These are phyloP conservation scores for Pardosa pseudoannulata DNA, from an alignment of 2,888 invertebrate species.

Conservation along the genomic window DNA sequence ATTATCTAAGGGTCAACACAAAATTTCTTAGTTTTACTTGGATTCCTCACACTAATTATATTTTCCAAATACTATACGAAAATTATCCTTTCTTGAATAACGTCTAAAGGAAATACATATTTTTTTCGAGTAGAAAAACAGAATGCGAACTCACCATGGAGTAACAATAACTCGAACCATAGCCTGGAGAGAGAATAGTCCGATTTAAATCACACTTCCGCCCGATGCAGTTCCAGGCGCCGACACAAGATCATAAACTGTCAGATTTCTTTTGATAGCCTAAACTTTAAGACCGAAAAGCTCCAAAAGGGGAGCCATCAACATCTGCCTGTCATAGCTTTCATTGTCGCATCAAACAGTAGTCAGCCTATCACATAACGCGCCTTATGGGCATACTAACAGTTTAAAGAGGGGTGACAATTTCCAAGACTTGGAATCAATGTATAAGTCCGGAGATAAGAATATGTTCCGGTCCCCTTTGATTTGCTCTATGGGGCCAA, in stretches of 20 bases:
- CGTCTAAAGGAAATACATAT: too few relatives aligned
- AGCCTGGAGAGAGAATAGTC: not conserved
- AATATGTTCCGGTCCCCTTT: conserved; percentile 48
- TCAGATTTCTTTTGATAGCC: conserved; percentile 57
- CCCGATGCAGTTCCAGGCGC: conserved; percentile 29
- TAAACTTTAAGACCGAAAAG: conserved; percentile 36
- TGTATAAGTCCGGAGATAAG: conserved; percentile 45
- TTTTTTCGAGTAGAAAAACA: too few relatives aligned
- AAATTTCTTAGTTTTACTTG: too few relatives aligned
- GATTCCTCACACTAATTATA: too few relatives aligned
- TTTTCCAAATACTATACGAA: too few relatives aligned
- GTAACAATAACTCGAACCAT: not conserved
- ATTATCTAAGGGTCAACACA: too few relatives aligned
- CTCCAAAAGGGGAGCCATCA: not conserved
- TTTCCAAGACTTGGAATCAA: conserved; percentile 35
- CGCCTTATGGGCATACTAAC: conserved; percentile 38
- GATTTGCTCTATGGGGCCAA: conserved; percentile 42
- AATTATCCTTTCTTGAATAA: too few relatives aligned
- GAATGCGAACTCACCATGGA: not conserved
- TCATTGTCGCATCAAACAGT: conserved; percentile 41
- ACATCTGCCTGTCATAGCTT: conserved; percentile 44
- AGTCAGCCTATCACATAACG: conserved; percentile 44
- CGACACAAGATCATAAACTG: conserved; percentile 45
- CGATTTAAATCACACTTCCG: conserved; percentile 41
- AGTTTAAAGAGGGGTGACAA: conserved; percentile 28